Percentiles rank a stretch among this genome's conserved stretches.
Evolutionary conservation across 1,140 invertebrate species (phyloP).

Genomic region (Lethocerus indicus): DNA sequence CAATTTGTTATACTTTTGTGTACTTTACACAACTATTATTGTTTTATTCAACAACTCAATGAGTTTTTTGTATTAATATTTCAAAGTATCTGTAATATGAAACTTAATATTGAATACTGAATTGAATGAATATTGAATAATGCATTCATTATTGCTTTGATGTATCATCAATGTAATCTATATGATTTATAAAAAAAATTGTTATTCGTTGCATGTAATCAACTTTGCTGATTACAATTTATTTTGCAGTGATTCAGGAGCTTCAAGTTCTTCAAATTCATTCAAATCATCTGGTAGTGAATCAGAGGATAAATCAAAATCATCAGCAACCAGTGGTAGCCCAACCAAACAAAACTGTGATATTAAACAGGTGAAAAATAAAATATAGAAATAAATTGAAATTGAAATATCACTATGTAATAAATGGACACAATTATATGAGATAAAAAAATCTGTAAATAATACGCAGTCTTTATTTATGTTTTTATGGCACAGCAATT

Average conservation of each 20-base stretch:
- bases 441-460: not conserved
- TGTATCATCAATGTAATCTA: not conserved
- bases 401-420: not conserved
- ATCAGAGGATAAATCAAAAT: slow-evolving; percentile 12
- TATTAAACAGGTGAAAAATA: slow-evolving; percentile 19
- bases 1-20: too few species aligned
- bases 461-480: not conserved
- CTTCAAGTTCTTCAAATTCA: slow-evolving; percentile 15
- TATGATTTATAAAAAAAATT: not conserved
- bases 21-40: too few species aligned
- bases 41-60: too few species aligned
- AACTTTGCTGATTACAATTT: not conserved
- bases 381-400: not conserved
- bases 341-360: slow-evolving; percentile 12
- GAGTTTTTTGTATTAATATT: not conserved
- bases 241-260: slow-evolving; percentile 17
- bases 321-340: slow-evolving; percentile 9
- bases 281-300: slow-evolving; percentile 15
- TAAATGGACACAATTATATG: not conserved
- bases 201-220: not conserved
- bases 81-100: not conserved
- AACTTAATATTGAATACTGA: not conserved
- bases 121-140: not conserved
- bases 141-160: not conserved
- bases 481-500: not conserved